These are phyloP conservation scores for Macquaria ambigua DNA, from an alignment of 2,113 vertebrate genomes.

Conservation along the genomic window DNA sequence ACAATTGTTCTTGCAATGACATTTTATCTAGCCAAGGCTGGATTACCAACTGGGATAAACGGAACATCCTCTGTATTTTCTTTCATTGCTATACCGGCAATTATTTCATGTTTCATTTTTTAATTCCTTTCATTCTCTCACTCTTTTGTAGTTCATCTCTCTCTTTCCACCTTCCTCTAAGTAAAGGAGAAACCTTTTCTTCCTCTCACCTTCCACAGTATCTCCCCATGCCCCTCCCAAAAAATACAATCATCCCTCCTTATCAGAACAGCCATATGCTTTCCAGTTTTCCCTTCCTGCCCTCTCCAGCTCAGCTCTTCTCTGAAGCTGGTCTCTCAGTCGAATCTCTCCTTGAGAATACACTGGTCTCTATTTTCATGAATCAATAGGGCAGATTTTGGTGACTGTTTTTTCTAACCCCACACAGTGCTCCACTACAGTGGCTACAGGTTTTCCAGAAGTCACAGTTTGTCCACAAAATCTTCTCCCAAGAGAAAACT, in stretches of 20 bases:
- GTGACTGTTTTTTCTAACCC: too few relatives aligned
- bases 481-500: too few relatives aligned
- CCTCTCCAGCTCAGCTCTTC: neutral
- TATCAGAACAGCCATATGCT: conserved; percentile 19
- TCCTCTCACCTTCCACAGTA: neutral
- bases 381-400: neutral
- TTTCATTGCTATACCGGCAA: neutral
- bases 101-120: neutral
- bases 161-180: neutral
- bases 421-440: too few relatives aligned
- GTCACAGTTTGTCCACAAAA: neutral
- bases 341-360: neutral
- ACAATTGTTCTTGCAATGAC: neutral
- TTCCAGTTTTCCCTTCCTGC: neutral
- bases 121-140: neutral
- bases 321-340: conserved; percentile 7
- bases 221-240: neutral
- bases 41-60: neutral
- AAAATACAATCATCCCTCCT: conserved; percentile 31
- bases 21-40: neutral
- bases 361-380: neutral
- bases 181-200: too few relatives aligned
- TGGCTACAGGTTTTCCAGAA: too few relatives aligned
- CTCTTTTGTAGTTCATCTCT: neutral
- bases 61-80: neutral